Conservation (phyloP, 53 echinoderm and acorn worm species). For the Patiria pectinifera region DNA sequence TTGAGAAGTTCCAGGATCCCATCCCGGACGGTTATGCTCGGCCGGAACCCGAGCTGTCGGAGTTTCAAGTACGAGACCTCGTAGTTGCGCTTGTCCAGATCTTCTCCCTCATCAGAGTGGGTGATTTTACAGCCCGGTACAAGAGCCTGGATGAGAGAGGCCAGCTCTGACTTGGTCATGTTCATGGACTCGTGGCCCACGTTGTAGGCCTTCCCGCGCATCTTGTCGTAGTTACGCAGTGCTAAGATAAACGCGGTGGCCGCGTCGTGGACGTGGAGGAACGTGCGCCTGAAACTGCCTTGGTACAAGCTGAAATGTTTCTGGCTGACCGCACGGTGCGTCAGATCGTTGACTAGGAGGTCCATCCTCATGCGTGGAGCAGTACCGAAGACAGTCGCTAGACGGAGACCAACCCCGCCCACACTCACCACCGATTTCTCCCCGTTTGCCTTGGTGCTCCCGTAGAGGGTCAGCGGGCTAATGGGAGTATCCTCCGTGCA, state of each 20-base stretch:
- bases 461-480: conserved; percentile 83
- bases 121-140: conserved; percentile 77
- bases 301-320: conserved; percentile 80
- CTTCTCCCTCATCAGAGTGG: conserved; percentile 65
- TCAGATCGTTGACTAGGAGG: conserved; percentile 84
- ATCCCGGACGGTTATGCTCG: conserved; percentile 65
- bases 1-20: conserved; percentile 82
- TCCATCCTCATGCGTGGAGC: conserved; percentile 83
- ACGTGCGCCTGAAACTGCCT: conserved; percentile 79
- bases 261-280: conserved; percentile 84
- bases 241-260: conserved; percentile 76
- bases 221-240: conserved; percentile 71
- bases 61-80: conserved; percentile 82
- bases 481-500: conserved; percentile 86
- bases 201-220: conserved; percentile 84
- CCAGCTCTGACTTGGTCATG: conserved; percentile 82
- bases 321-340: conserved; percentile 69
- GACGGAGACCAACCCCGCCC: conserved; percentile 82
- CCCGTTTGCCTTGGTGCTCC: conserved; percentile 82
- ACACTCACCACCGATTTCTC: conserved; percentile 69
- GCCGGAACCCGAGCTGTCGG: conserved; percentile 74
- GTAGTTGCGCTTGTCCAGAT: conserved; percentile 85
- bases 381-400: conserved; percentile 86
- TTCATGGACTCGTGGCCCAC: conserved; percentile 88
- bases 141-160: conserved; percentile 63